These are phyloP conservation scores for Volucella inanis DNA, from an alignment of 2,888 invertebrate species.

Conservation along the genomic window DNA sequence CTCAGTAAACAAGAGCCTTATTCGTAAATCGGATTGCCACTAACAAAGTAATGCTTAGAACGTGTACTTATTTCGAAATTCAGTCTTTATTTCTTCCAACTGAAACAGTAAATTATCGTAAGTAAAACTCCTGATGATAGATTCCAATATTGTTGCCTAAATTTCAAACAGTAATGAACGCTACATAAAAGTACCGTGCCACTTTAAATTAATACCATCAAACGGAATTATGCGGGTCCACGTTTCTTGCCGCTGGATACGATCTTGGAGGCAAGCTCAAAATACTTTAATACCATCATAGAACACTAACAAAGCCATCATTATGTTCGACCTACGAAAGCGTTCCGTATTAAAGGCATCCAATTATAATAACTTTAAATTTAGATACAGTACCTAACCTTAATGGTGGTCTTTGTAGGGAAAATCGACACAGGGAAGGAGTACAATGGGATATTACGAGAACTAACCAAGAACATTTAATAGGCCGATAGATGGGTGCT, in stretches of 20 bases:
- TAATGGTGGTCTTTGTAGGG: no score
- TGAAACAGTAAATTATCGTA: no score
- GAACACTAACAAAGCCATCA: constrained; percentile 5
- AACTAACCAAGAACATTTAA: constrained; percentile 2
- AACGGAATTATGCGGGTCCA: constrained; percentile 19
- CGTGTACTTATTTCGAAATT: no score
- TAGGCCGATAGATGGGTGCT: neutral
- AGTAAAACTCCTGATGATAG: constrained; percentile 1
- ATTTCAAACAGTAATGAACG: neutral
- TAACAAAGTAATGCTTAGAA: no score
- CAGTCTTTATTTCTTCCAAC: no score
- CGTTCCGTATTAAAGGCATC: constrained; percentile 45
- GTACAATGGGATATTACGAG: constrained; percentile 17
- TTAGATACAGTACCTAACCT: neutral
- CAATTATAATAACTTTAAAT: constrained; percentile 41
- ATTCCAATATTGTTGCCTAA: neutral
- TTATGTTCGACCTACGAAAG: constrained; percentile 27
- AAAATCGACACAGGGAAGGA: neutral
- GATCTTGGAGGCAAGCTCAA: constrained; percentile 7
- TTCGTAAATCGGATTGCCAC: no score
- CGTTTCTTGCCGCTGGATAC: constrained; percentile 1
- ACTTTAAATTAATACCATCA: constrained; percentile 28
- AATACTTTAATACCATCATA: neutral
- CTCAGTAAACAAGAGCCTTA: no score
- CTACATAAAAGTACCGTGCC: constrained; percentile 5